Evolutionary conservation across 53 echinoderm and acorn worm genomes (phyloP).

Genomic region (Paracentrotus lividus): DNA sequence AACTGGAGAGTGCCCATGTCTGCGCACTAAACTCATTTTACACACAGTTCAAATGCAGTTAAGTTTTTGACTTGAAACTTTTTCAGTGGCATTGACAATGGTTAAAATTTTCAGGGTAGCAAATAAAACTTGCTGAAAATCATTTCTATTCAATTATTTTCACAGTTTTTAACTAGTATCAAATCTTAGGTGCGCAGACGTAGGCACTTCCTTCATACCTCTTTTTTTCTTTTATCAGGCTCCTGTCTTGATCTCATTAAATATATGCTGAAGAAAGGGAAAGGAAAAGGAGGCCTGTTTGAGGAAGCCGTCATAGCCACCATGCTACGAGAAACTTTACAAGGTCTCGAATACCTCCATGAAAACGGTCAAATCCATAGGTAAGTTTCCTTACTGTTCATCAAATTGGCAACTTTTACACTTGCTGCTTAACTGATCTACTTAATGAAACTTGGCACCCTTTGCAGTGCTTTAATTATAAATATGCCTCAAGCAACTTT

Average conservation of each 20-base stretch:
- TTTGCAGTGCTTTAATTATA: too few species aligned
- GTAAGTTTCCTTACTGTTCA: constrained; percentile 55
- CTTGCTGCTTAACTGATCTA: background rate
- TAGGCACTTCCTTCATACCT: background rate
- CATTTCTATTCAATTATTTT: too few species aligned
- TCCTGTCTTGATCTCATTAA: constrained; percentile 96
- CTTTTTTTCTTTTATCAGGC: constrained; percentile 62
- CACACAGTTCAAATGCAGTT: too few species aligned
- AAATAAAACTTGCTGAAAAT: too few species aligned
- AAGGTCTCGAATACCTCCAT: constrained; percentile 96
- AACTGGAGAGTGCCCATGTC: too few species aligned
- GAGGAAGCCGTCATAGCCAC: constrained; percentile 94
- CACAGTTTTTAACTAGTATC: too few species aligned
- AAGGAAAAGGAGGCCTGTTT: constrained; percentile 82
- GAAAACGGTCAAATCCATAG: constrained; percentile 98
- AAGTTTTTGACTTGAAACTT: too few species aligned
- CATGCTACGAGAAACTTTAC: constrained; percentile 86
- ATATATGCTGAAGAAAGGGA: constrained; percentile 78
- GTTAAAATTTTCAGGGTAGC: background rate
- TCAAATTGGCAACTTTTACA: background rate
- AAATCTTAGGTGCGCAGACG: too few species aligned
- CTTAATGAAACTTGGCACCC: background rate
- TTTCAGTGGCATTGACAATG: too few species aligned
- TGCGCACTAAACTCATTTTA: too few species aligned
- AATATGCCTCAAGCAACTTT: background rate